phyloP scores from a whole-genome alignment of 2,797 vertebrate genomes.

The Uromys caudimaculatus region DNA sequence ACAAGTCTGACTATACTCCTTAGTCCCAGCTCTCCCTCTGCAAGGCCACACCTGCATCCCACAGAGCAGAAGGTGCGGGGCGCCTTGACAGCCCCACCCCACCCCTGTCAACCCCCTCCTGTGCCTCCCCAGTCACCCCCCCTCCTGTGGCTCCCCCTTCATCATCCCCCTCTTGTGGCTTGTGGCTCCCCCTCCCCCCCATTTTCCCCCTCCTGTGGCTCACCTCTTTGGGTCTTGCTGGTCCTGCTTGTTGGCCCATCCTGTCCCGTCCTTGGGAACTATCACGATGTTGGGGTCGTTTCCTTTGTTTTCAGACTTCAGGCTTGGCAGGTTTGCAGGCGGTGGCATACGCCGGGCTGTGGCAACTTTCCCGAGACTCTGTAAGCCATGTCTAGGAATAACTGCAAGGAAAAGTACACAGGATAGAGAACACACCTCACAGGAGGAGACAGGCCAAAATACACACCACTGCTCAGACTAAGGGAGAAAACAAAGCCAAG shows the following conservation, averaged over 20 bases:
- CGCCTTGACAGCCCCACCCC: fast-evolving
- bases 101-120: no score
- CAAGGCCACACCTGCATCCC: neutral
- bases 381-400: constrained; percentile 99
- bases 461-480: neutral
- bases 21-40: neutral
- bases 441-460: neutral
- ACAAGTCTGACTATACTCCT: neutral
- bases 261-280: constrained; percentile 99
- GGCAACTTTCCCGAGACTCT: constrained; percentile 99
- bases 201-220: neutral
- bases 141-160: no score
- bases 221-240: constrained; percentile 99
- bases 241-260: constrained; percentile 99
- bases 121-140: no score
- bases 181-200: neutral
- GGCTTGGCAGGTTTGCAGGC: constrained; percentile 99
- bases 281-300: constrained; percentile 99
- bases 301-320: constrained; percentile 99
- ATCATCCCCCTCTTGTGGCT: neutral
- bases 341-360: constrained; percentile 99
- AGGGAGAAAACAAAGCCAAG: neutral
- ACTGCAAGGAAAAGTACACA: constrained; percentile 83
- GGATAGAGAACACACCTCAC: neutral
- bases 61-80: no score